Percentiles rank a stretch among this genome's conserved stretches.
These are phyloP conservation scores for Boulengeromyrus knoepffleri DNA, from an alignment of 2,113 vertebrate species.

Conservation along the genomic window DNA sequence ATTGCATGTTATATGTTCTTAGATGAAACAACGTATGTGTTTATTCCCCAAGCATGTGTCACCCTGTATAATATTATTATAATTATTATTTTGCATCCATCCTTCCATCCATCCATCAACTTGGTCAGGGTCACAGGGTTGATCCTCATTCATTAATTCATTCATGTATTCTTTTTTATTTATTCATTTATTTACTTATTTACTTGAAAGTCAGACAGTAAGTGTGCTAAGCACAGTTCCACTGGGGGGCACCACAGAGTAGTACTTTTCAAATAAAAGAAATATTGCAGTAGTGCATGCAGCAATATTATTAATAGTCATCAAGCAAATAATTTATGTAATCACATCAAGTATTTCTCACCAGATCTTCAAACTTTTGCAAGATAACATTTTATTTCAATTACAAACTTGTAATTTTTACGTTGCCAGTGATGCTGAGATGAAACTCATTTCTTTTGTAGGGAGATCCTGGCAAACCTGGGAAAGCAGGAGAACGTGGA, in stretches of 20 bases:
- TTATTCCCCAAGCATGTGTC: not conserved
- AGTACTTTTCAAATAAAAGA: not conserved
- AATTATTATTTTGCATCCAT: not conserved
- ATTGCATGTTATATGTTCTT: not conserved
- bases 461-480: constrained; percentile 88
- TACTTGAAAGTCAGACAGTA: not conserved
- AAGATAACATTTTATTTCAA: not conserved
- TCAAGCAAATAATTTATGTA: not conserved
- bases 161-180: not conserved
- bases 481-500: constrained; percentile 87
- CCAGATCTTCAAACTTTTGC: not conserved
- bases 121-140: not conserved
- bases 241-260: not conserved
- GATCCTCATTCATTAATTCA: not conserved
- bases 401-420: not conserved
- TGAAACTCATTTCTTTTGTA: constrained; percentile 35
- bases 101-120: not conserved
- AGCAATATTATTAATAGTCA: not conserved
- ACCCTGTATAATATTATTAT: not conserved
- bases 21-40: not conserved
- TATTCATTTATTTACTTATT: not conserved
- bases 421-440: not conserved
- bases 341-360: not conserved
- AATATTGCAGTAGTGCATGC: not conserved
- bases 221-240: not conserved